phyloP scores from a whole-genome alignment of 2,888 invertebrate genomes.

The Catocala sponsa region DNA sequence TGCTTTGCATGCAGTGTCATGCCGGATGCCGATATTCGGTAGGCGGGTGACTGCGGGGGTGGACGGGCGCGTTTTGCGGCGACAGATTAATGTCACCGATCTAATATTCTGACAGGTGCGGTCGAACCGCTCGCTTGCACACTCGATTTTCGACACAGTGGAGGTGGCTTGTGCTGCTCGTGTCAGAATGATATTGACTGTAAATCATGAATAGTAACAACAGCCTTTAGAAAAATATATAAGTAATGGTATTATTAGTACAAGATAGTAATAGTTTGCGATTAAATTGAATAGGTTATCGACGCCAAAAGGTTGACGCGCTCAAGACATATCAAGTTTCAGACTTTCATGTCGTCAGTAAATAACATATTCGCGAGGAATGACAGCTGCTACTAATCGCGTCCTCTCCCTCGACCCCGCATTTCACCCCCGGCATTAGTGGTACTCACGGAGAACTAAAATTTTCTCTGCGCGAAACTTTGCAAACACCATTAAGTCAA shows the following conservation, averaged over 20 bases:
- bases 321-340: slow-evolving; percentile 42
- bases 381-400: slow-evolving; percentile 85
- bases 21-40: slow-evolving; percentile 13
- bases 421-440: slow-evolving; percentile 65
- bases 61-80: slow-evolving; percentile 47
- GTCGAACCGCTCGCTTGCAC: slow-evolving; percentile 45
- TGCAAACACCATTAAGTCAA: slow-evolving; percentile 85
- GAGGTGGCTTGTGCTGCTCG: slow-evolving; percentile 35
- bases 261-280: no score
- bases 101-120: slow-evolving; percentile 82
- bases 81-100: slow-evolving; percentile 80
- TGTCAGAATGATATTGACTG: background rate
- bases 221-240: no score
- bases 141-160: slow-evolving; percentile 23
- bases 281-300: no score
- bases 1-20: slow-evolving; percentile 41
- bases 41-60: slow-evolving; percentile 17
- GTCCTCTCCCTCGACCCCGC: slow-evolving; percentile 48
- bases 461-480: slow-evolving; percentile 80
- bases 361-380: slow-evolving; percentile 79
- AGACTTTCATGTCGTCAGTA: slow-evolving; percentile 64
- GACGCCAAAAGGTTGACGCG: background rate
- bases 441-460: slow-evolving; percentile 76
- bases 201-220: background rate
- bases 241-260: no score